These are phyloP conservation scores for Ophion slaviceki DNA, from an alignment of 2,888 invertebrate species.

Conservation along the genomic window DNA sequence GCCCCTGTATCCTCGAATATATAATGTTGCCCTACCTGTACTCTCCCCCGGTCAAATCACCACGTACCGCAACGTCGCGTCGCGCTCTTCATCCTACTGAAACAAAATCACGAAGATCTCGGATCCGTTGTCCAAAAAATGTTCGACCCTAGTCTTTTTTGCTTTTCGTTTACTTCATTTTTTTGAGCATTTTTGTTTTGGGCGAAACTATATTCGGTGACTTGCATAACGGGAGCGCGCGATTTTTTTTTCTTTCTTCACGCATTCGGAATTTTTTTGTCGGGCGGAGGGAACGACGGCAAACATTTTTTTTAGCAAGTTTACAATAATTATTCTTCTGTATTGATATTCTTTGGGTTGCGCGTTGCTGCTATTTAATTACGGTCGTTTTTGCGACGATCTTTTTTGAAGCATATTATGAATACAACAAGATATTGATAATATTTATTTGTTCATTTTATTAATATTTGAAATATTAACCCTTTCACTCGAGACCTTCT, in stretches of 20 bases:
- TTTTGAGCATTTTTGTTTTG: not conserved
- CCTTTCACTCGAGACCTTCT: too few relatives aligned
- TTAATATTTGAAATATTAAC: too few relatives aligned
- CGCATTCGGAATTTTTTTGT: not conserved
- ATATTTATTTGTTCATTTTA: not conserved
- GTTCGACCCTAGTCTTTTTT: conserved; percentile 2
- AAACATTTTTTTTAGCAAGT: not conserved
- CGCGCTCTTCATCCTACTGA: conserved; percentile 4
- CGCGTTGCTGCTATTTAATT: not conserved
- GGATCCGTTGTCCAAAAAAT: not conserved
- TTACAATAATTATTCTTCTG: not conserved
- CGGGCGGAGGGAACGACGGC: not conserved
- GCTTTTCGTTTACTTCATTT: not conserved
- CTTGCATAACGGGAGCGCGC: not conserved
- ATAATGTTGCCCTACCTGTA: conserved; percentile 77
- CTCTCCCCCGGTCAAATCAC: conserved; percentile 45
- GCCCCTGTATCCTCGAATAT: conserved; percentile 71
- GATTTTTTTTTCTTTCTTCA: not conserved
- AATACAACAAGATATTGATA: not conserved
- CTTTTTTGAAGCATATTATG: too few relatives aligned
- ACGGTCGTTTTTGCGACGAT: not conserved
- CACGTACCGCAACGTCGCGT: conserved; percentile 17
- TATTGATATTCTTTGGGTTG: not conserved
- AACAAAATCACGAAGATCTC: not conserved
- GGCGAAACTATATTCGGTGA: not conserved